Evolutionary conservation across 1,140 invertebrate species (phyloP).

Genomic region (Halesus radiatus): DNA sequence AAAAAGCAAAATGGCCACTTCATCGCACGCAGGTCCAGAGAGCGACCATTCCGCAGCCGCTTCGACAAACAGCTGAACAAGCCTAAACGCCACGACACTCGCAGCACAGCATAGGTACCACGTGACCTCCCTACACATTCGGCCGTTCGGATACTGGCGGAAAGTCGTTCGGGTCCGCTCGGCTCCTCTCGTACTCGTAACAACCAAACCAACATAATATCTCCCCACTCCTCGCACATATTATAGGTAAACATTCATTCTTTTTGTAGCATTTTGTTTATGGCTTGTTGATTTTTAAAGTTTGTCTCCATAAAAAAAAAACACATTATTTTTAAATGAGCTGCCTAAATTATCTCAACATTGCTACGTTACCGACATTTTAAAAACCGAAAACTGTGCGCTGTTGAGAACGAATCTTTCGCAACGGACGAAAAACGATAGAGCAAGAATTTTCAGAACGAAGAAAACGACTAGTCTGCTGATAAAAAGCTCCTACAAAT

Average conservation of each 20-base stretch:
- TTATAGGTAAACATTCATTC: slow-evolving; percentile 45
- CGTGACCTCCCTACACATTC: slow-evolving; percentile 70
- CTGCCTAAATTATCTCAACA: no score
- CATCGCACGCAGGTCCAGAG: slow-evolving; percentile 68
- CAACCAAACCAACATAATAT: slow-evolving; percentile 17
- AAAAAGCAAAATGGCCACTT: slow-evolving; percentile 71
- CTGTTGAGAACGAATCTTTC: no score
- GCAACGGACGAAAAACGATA: no score
- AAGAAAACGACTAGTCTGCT: slow-evolving; percentile 7
- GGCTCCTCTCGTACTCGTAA: slow-evolving; percentile 50
- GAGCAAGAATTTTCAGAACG: slow-evolving; percentile 4
- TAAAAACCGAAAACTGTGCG: no score
- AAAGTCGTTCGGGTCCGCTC: slow-evolving; percentile 63
- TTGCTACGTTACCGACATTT: no score
- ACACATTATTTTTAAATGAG: slow-evolving; percentile 1
- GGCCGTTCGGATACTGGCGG: slow-evolving; percentile 65
- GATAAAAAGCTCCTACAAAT: slow-evolving; percentile 13
- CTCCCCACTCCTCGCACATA: slow-evolving; percentile 46
- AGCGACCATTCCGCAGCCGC: slow-evolving; percentile 71
- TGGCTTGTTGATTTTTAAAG: slow-evolving; percentile 8
- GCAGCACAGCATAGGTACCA: slow-evolving; percentile 71
- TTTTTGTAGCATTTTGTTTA: slow-evolving; percentile 41
- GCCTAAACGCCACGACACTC: slow-evolving; percentile 68
- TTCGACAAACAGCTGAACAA: slow-evolving; percentile 71
- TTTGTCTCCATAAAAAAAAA: slow-evolving; percentile 14